These are phyloP conservation scores for Prunella himalayana DNA, from an alignment of 2,113 vertebrate species.

Conservation along the genomic window DNA sequence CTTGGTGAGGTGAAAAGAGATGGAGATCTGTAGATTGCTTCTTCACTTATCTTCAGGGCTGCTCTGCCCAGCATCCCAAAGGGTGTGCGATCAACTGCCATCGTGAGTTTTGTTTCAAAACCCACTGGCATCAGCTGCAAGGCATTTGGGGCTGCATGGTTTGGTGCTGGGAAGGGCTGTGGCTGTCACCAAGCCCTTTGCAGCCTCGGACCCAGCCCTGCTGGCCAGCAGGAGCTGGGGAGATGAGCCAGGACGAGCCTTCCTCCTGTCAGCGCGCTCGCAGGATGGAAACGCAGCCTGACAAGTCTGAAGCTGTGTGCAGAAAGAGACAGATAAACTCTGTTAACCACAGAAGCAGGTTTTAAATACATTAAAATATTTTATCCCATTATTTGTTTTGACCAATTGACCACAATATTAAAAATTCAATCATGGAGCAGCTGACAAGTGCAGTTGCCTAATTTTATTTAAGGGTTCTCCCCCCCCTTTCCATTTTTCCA, in stretches of 20 bases:
- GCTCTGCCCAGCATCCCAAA: background rate
- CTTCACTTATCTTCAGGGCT: background rate
- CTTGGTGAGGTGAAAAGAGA: background rate
- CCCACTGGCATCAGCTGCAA: background rate
- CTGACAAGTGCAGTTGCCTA: conserved; percentile 81
- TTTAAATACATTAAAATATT: conserved; percentile 81
- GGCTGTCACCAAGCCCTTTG: background rate
- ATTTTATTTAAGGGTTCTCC: conserved; percentile 80
- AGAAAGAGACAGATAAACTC: conserved; percentile 50
- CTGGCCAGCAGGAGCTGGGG: background rate
- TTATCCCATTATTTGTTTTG: conserved; percentile 85
- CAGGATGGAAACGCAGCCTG: conserved; percentile 37
- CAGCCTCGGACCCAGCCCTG: background rate
- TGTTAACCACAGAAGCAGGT: conserved; percentile 68
- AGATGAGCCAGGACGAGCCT: background rate
- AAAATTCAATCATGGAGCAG: conserved; percentile 84
- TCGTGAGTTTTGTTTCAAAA: background rate
- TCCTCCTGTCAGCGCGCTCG: background rate
- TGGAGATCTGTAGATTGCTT: background rate
- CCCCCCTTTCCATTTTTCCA: conserved; percentile 77
- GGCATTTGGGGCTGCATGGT: fast-evolving
- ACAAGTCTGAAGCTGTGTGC: background rate
- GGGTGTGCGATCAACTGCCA: background rate
- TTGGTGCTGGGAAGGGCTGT: fast-evolving
- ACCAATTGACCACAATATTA: conserved; percentile 85